Percentiles rank a stretch among this genome's conserved stretches.
phyloP scores from a whole-genome alignment of 2,888 invertebrate species.

The Eupithecia tripunctaria region DNA sequence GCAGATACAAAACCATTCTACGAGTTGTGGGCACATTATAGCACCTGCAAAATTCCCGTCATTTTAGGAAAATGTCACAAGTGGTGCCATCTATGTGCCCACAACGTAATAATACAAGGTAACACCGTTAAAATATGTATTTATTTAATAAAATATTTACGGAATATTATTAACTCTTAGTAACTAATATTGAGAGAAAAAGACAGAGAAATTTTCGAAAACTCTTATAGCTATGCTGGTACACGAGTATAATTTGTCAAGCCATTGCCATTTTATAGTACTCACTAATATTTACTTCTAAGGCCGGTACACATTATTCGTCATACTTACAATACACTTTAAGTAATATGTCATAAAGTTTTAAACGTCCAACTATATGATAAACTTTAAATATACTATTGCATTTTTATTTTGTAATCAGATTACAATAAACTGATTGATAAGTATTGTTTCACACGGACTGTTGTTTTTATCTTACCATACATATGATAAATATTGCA shows the following conservation, averaged over 20 bases:
- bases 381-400: constrained; percentile 67
- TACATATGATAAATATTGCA: not conserved
- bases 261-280: constrained; percentile 66
- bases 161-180: constrained; percentile 61
- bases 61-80: not conserved
- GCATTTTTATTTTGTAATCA: constrained; percentile 68
- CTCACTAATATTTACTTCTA: constrained; percentile 75
- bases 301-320: constrained; percentile 79
- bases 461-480: not conserved
- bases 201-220: constrained; percentile 81
- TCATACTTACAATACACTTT: constrained; percentile 78
- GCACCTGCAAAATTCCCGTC: not conserved
- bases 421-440: constrained; percentile 57
- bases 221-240: constrained; percentile 71
- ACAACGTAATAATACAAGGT: constrained; percentile 51
- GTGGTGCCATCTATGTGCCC: constrained; percentile 36
- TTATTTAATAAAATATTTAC: constrained; percentile 55
- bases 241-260: constrained; percentile 67
- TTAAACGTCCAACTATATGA: constrained; percentile 73
- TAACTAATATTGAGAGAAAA: constrained; percentile 79
- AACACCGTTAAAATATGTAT: constrained; percentile 63
- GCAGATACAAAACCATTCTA: constrained; percentile 67
- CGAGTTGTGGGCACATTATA: constrained; percentile 42
- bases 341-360: constrained; percentile 70
- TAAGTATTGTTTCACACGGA: constrained; percentile 38